Evolutionary conservation across 2,113 vertebrate genomes (phyloP), one percentile per base, ranked within the genome.

Genomic region (Pseudorectes ferrugineus): DNA sequence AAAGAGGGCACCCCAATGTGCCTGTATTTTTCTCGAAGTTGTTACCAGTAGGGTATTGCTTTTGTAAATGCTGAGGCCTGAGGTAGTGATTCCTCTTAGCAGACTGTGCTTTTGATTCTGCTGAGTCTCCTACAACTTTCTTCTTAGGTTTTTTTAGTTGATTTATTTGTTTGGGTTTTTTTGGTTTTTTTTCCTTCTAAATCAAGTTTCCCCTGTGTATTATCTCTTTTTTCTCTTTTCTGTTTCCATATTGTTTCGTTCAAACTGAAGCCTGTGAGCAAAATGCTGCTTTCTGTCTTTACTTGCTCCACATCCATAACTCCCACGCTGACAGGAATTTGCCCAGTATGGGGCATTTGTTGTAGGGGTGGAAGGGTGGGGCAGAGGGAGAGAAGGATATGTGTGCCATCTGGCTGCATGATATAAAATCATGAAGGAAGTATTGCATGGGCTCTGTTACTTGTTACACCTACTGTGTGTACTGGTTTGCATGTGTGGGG

Each of bases 251-350:
- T 46, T 67, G 14, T 49, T 77, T 59, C 1, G 0, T 46, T 85
- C 68, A 55, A 2, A 23, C 31, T 20, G 45, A 75, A 72, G 49
- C 43, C 14, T 6, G 19, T 13, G 49, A 78, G 46, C 16, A 16
- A 54, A 67, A 43, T 17, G 35, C 43, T 62, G 45, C 10, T 51
- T 26, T 62, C 48, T n/a, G 6, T 42, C 46, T 74, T 77, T 35
- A 23, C 28, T 2, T 42, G 1, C 3, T 46, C 29, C 18, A 6
- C 14, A 6, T 77, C 25, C 0, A 0, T 84, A 78, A 36, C 35
- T 35, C 38, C 42, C 61, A 28, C 42, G 1, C 38, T 14, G 29
- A 3, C 0, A 52, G 85, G 49, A 67, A 21, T 74, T 55, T 89
- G 33, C 48, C 85, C 59, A 13, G 12, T 36, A 11, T 9, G 35